Conservation (phyloP, 1,140 invertebrate genomes). For the Ganaspis sp. region DNA sequence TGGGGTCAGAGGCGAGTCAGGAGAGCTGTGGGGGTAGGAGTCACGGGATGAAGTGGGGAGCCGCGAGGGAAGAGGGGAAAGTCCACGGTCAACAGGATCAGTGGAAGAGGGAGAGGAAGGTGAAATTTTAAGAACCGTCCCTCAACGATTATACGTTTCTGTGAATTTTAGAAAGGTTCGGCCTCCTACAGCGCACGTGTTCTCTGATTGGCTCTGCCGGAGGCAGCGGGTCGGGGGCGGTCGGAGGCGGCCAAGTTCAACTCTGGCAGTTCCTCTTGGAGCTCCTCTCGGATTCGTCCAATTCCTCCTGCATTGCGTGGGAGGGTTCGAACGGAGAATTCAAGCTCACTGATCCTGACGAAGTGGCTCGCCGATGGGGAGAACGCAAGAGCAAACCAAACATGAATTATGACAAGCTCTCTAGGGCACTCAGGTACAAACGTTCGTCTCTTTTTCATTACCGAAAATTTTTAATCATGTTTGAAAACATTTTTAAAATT, state of each 20-base stretch:
- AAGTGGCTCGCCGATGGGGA: constrained; percentile 97
- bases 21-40: no score
- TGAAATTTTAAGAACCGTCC: not conserved
- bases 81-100: no score
- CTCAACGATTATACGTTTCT: not conserved
- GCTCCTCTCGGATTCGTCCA: constrained; percentile 94
- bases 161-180: constrained; percentile 66
- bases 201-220: constrained; percentile 77
- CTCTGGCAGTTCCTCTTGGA: constrained; percentile 99
- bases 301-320: constrained; percentile 95
- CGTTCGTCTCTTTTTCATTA: no score
- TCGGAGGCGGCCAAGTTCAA: constrained; percentile 94
- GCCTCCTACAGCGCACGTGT: constrained; percentile 71
- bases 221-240: constrained; percentile 83
- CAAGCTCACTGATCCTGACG: constrained; percentile 98
- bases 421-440: constrained; percentile 95
- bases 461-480: no score
- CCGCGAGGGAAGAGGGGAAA: not conserved
- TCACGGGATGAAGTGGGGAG: no score
- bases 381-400: constrained; percentile 98
- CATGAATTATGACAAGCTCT: constrained; percentile 99
- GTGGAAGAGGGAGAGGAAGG: not conserved
- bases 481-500: constrained; percentile 48
- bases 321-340: constrained; percentile 97
- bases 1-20: no score